phyloP scores from a whole-genome alignment of 2,888 invertebrate genomes.

The Caenorhabditis wallacei region DNA sequence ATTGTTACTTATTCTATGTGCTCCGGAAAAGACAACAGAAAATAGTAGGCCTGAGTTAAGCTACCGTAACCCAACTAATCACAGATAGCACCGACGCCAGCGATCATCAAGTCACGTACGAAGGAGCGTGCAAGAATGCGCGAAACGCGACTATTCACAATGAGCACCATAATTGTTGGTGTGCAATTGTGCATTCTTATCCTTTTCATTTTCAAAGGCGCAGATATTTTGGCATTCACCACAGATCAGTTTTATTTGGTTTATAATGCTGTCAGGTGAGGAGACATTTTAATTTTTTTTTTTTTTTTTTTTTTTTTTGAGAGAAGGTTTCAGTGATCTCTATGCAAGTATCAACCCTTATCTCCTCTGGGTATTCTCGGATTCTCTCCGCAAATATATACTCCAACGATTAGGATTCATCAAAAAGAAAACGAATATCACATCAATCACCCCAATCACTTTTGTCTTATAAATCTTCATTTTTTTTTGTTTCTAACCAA shows the following conservation, averaged over 20 bases:
- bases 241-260: constrained; percentile 55
- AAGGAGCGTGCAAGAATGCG: constrained; percentile 43
- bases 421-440: constrained; percentile 31
- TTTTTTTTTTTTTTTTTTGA: no score
- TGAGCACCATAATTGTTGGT: constrained; percentile 59
- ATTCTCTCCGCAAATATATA: constrained; percentile 52
- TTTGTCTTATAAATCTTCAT: constrained; percentile 18
- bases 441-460: constrained; percentile 34
- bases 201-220: constrained; percentile 45
- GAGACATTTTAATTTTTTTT: no score
- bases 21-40: constrained; percentile 25
- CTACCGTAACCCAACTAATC: neutral
- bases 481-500: neutral
- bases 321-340: constrained; percentile 42
- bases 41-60: neutral
- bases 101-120: constrained; percentile 5
- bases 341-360: constrained; percentile 58
- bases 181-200: constrained; percentile 43
- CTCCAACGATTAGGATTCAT: constrained; percentile 40
- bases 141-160: constrained; percentile 51
- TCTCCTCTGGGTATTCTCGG: constrained; percentile 53
- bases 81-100: constrained; percentile 4
- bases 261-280: constrained; percentile 49
- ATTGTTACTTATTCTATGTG: constrained; percentile 53
- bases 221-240: constrained; percentile 39